Evolutionary conservation across 2,888 invertebrate species (phyloP), one percentile per base, ranked within the genome.

Genomic region (Agonopterix arenella): DNA sequence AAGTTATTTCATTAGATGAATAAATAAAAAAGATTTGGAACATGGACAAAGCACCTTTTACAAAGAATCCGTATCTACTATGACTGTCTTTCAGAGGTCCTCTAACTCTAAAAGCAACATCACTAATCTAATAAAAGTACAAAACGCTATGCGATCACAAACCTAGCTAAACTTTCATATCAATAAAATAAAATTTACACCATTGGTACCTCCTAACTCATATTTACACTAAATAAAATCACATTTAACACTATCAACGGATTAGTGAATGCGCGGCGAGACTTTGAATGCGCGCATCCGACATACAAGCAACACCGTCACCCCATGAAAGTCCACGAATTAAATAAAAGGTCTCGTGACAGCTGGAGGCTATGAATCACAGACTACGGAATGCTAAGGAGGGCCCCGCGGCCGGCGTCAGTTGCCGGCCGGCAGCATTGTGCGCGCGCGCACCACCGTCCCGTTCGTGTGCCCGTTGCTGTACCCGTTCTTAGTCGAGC

Each of bases 141-240:
- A 81, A 82, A 82, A 83, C 85, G 84, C 84, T 84, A 82, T 75
- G 85, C 84, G 80, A 85, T 84, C 84, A 84, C 84, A 81, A 81
- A 78, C 73, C 80, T 81, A 84, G 73, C 80, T 75, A 77, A 72
- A 76, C 59, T 70, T 76, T 77, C 68, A 74, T 74, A 81, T 72
- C 66, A 63, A 72, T 77, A 79, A 79, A 79, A 83, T 76, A 78
- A 84, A 84, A 86, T 84, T 64, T 86, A 86, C 88, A 86, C 84
- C 84, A 64, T 79, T 68, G 70, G 80, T 73, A 82, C 78, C 84
- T 61, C 73, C 73, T 80, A 79, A 77, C 70, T 64, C 11, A 59
- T 85, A 83, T 86, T 73, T 85, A 88, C 85, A 88, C 79, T 82
- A 83, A 75, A 80, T 76, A 77, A 70, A 81, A 84, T 84, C 86